A percentile compares a stretch with the other conserved stretches of the same genome.
Conservation (phyloP, 2,888 invertebrate genomes). For the Tipula vernalis region DNA sequence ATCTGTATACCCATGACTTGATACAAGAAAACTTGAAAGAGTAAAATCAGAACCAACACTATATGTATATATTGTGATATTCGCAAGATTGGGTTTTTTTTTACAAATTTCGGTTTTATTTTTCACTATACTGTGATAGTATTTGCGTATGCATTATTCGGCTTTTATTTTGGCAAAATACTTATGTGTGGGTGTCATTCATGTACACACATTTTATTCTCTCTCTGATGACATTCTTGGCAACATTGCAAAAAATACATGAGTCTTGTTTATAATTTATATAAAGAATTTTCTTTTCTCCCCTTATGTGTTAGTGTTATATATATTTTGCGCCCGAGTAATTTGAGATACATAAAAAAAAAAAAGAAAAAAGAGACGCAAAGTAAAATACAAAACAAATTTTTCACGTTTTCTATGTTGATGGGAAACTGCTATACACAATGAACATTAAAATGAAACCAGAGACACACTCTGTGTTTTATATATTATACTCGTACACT, state of each 20-base stretch:
- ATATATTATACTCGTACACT: background rate
- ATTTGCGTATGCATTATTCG: no score
- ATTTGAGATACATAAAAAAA: background rate
- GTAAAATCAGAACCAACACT: background rate
- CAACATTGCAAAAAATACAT: background rate
- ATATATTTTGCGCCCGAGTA: background rate
- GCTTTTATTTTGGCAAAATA: background rate
- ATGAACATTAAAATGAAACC: background rate
- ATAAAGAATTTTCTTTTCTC: background rate
- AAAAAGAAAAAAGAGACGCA: background rate
- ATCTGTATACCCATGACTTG: background rate
- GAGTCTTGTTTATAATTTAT: background rate
- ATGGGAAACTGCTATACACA: background rate
- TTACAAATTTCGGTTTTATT: no score
- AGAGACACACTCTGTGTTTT: background rate
- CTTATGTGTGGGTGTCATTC: background rate
- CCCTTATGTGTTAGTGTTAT: background rate
- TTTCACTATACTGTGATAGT: no score
- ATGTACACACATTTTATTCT: background rate
- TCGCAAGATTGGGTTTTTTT: no score
- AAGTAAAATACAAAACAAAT: background rate
- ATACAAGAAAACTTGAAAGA: background rate
- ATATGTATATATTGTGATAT: no score
- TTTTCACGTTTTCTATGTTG: background rate
- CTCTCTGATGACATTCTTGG: background rate